Base-by-base conservation (phyloP, 2,113 vertebrate genomes). In the Verasper variegatus region DNA sequence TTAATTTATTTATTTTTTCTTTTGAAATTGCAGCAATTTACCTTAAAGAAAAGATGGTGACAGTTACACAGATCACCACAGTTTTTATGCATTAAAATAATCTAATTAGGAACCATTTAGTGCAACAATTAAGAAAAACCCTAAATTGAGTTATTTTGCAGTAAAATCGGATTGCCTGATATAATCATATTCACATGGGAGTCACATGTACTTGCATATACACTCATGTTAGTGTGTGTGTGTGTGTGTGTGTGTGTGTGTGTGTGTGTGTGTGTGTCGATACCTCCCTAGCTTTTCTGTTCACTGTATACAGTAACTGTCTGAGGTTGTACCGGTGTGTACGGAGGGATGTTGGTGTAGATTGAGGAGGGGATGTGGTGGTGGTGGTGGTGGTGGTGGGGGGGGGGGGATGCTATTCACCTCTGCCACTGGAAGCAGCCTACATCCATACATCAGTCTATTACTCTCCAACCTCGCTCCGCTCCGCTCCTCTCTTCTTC, bases 371-470 rank as follows among this genome's bases (percentile, higher is more conserved):
- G 70, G 47, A 7, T 54, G 51, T 54, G 54, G n/a, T 55, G 54
- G 24, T 24, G 24, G 24, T 24, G 26, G 26, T 2, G 26, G 26
- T 3, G 26, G 26, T 0, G 6, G 5, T 0, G 27, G 5, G 5
- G 5, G 27, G 17, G 21, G 51, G 58, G 79, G 77, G 86, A 97
- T 98, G 96, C 97, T 97, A 96, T 98, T 97, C 96, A 96, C 97
- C 97, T 96, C 97, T 97, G 97, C 96, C 97, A 97, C 90, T 92
- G 95, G 94, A 96, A 96, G 95, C 89, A 91, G 92, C 92, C 95
- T 91, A 93, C 93, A 91, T 95, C 93, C 96, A 98, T 98, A 97
- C 95, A 99, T 99, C 97, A 98, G 96, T 95, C 95, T 95, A 97
- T 97, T 98, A 97, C 96, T 94, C 89, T 85, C 65, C 82, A 75